Percentiles rank a stretch among this genome's conserved stretches.
Conservation (phyloP, 1,140 invertebrate species). For the Bicyclus anynana region DNA sequence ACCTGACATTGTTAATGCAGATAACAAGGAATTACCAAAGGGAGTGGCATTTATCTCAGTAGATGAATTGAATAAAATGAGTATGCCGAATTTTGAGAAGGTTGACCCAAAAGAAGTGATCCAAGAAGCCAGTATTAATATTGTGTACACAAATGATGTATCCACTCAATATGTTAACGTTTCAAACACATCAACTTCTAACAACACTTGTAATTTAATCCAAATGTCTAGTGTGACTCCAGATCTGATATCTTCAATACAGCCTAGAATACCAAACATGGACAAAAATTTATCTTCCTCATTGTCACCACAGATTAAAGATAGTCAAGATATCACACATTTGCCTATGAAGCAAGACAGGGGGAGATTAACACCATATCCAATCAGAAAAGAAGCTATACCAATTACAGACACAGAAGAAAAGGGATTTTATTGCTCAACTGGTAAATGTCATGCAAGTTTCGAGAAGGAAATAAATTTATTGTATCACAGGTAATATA, state of each 20-base stretch:
- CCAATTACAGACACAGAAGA: conserved; percentile 26
- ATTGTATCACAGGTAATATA: conserved; percentile 62
- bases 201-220: conserved; percentile 45
- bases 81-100: conserved; percentile 68
- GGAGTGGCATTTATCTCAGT: conserved; percentile 68
- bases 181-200: conserved; percentile 38
- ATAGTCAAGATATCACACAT: conserved; percentile 29
- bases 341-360: conserved; percentile 19
- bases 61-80: conserved; percentile 70
- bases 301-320: conserved; percentile 34
- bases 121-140: conserved; percentile 70
- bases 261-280: conserved; percentile 28
- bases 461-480: conserved; percentile 66
- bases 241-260: conserved; percentile 65
- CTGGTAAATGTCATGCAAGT: conserved; percentile 51
- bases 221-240: conserved; percentile 61
- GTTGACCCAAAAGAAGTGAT: conserved; percentile 69
- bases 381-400: conserved; percentile 26
- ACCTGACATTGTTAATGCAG: conserved; percentile 49
- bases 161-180: conserved; percentile 61
- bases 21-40: conserved; percentile 52
- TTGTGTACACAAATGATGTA: conserved; percentile 63
- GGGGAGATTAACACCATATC: conserved; percentile 16
- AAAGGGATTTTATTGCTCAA: conserved; percentile 41
- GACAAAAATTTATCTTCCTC: conserved; percentile 33